Base-by-base conservation (phyloP, 2,888 invertebrate species). In the Drosophila colorata region DNA sequence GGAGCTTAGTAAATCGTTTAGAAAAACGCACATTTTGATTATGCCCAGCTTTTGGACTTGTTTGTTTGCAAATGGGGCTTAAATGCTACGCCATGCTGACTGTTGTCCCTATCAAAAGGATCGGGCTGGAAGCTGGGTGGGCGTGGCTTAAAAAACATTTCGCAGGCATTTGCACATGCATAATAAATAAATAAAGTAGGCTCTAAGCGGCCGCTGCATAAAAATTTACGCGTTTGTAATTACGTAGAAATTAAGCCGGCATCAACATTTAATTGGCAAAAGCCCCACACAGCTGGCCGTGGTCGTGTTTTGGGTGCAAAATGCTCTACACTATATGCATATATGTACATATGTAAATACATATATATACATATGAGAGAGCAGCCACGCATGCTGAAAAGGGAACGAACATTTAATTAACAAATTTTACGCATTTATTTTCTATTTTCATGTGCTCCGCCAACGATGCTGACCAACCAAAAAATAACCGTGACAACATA, bases 371-470 rank as follows among this genome's bases (percentile, higher is more conserved):
- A 0, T 33, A 7, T n/a, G 18, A 0, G 35, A 38, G 40, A 52
- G 43, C 63, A 67, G 44, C 56, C 66, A 78, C 78, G 75, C 76
- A 80, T 65, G 55, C 52, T 63, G 14, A 52, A 37, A 33, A 64
- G 47, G 63, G 61, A 84, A 69, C 63, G 73, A 74, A 73, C 86
- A 85, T 85, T 85, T 85, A 85, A 87, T 85, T 85, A 85, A 85
- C 82, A 85, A 85, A 87, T 85, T 87, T 80, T 85, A 87, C 87
- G 85, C 85, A 85, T 85, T 87, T 85, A 80, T 87, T 85, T 84
- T 87, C 85, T 85, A 87, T 82, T 87, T 85, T 78, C 87, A 85
- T 87, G 68, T 68, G 57, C 63, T 38, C 37, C 48, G 37, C 16
- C 38, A 48, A 23, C 49, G 76, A 49, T 84, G 71, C 73, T 80